Conservation (phyloP, 2,113 vertebrate genomes). For the Vombatus ursinus region DNA sequence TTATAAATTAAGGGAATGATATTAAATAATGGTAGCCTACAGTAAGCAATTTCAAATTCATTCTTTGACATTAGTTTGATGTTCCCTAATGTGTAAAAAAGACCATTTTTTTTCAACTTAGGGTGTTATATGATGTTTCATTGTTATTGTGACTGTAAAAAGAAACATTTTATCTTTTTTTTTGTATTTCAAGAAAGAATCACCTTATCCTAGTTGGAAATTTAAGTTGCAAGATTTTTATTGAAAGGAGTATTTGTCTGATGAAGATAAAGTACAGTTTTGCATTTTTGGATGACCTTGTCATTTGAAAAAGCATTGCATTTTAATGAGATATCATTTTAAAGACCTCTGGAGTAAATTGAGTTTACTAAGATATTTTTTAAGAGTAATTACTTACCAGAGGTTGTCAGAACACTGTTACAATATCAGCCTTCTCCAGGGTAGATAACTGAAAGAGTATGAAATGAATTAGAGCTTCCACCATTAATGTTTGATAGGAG, state of each 20-base stretch:
- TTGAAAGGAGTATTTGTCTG: slow-evolving; percentile 66
- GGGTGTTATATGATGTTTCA: slow-evolving; percentile 48
- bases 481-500: slow-evolving; percentile 83
- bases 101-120: slow-evolving; percentile 34
- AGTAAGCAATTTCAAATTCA: background rate
- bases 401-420: slow-evolving; percentile 79
- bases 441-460: slow-evolving; percentile 74
- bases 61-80: background rate
- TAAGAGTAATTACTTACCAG: slow-evolving; percentile 82
- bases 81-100: no score
- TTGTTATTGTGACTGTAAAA: slow-evolving; percentile 78
- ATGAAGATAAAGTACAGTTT: slow-evolving; percentile 81
- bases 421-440: slow-evolving; percentile 74
- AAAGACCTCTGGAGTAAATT: slow-evolving; percentile 81
- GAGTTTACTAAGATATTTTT: slow-evolving; percentile 85
- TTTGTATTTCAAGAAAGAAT: slow-evolving; percentile 64
- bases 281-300: slow-evolving; percentile 81
- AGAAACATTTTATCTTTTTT: slow-evolving; percentile 70
- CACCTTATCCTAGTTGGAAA: slow-evolving; percentile 63
- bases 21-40: background rate
- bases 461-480: slow-evolving; percentile 81
- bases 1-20: background rate
- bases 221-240: slow-evolving; percentile 78
- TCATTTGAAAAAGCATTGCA: slow-evolving; percentile 81
- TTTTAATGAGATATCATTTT: slow-evolving; percentile 83